Conservation (phyloP, 1,140 invertebrate species). For the silkworm (Bombyx mori) region DNA sequence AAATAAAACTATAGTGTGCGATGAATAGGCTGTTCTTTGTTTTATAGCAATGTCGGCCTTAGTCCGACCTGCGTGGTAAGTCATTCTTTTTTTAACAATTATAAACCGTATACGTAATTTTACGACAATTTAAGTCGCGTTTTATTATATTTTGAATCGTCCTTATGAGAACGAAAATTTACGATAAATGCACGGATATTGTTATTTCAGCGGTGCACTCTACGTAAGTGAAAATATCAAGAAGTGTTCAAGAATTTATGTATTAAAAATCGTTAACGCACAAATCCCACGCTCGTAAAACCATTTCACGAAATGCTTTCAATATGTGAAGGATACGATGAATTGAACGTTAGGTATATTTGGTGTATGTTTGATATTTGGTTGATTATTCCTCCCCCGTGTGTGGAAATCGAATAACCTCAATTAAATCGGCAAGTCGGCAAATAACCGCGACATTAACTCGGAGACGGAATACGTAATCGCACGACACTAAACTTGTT, state of each 20-base stretch:
- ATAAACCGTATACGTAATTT: constrained; percentile 8
- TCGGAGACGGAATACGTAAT: constrained; percentile 47
- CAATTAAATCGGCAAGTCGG: constrained; percentile 27
- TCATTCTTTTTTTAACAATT: constrained; percentile 24
- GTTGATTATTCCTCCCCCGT: no score
- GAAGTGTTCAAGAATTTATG: constrained; percentile 46
- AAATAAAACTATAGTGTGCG: constrained; percentile 48
- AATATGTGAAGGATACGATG: constrained; percentile 19
- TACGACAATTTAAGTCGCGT: constrained; percentile 17
- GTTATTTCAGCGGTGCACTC: constrained; percentile 59
- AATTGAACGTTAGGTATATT: constrained; percentile 24
- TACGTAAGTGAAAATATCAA: constrained; percentile 41
- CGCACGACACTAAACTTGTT: constrained; percentile 24
- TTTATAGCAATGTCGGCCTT: constrained; percentile 68
- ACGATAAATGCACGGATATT: constrained; percentile 24
- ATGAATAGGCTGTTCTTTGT: constrained; percentile 46
- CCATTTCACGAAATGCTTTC: constrained; percentile 71
- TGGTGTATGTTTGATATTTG: constrained; percentile 12
- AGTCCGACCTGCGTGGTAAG: constrained; percentile 70
- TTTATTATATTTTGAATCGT: constrained; percentile 17
- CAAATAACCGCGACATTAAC: constrained; percentile 40
- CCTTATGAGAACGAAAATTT: constrained; percentile 13
- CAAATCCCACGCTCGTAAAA: constrained; percentile 70
- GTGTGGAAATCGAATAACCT: constrained; percentile 31
- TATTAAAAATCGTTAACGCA: constrained; percentile 53